phyloP scores from a whole-genome alignment of 1,140 invertebrate genomes.

The Drosophila micromelanica region DNA sequence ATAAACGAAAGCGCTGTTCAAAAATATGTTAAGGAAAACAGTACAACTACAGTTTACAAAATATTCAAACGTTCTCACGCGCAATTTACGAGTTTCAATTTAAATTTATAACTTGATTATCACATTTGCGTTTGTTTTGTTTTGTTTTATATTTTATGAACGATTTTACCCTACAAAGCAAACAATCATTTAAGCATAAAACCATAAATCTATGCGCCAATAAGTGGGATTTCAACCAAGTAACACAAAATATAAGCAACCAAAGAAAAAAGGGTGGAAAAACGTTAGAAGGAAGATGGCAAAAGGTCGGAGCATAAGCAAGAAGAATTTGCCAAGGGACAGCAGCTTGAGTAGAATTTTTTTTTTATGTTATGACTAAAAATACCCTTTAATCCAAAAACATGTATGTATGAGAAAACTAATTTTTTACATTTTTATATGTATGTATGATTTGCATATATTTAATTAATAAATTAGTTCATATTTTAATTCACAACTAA shows the following conservation, averaged over 20 bases:
- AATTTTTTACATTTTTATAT: too few species aligned
- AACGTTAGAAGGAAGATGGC: not conserved
- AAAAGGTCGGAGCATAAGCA: slow-evolving; percentile 15
- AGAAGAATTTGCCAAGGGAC: slow-evolving; percentile 19
- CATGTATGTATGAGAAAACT: too few species aligned
- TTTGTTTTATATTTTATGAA: not conserved
- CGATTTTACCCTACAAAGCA: slow-evolving; percentile 5
- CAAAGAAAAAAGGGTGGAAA: slow-evolving; percentile 4
- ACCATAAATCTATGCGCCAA: slow-evolving; percentile 57
- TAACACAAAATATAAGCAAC: slow-evolving; percentile 18
- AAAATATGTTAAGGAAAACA: slow-evolving; percentile 18
- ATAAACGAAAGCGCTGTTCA: slow-evolving; percentile 1
- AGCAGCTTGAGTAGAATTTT: too few species aligned
- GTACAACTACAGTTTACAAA: slow-evolving; percentile 3
- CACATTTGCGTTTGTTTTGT: slow-evolving; percentile 42
- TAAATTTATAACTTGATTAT: slow-evolving; percentile 67
- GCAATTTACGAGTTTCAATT: slow-evolving; percentile 59
- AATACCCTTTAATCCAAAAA: slow-evolving; percentile 16
- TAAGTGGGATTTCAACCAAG: slow-evolving; percentile 40
- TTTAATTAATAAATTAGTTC: too few species aligned
- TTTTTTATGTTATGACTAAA: not conserved
- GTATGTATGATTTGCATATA: too few species aligned
- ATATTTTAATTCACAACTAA: too few species aligned
- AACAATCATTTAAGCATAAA: slow-evolving; percentile 63
- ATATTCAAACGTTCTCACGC: slow-evolving; percentile 5